Evolutionary conservation across 2,888 invertebrate genomes (phyloP), one percentile per base, ranked within the genome.

Genomic region (Trichacis sp.): DNA sequence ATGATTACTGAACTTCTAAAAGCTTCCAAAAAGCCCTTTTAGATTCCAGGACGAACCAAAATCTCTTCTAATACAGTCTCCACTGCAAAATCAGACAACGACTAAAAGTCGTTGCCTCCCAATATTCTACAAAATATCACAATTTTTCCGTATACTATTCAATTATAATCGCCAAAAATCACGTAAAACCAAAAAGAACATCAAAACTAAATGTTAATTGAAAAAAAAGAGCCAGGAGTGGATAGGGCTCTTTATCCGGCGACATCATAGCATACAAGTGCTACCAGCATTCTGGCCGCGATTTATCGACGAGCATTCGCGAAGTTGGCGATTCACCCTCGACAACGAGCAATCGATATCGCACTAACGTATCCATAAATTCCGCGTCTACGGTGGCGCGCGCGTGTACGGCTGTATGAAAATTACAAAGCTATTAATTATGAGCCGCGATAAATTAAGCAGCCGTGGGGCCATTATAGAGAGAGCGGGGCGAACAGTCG

Each of bases 371-470:
- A 68, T 65, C 65, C 68, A 68, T 68, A 68, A 65, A 68, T 65
- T 65, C 49, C 62, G 49, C 62, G 58, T 56, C 52, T 54, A 57
- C 51, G 55, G 57, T 49, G 54, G 50, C 50, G 46, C 50, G 60
- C 61, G 68, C 68, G 64, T 68, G 62, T 68, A 68, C 68, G 68
- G 62, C 64, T 62, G 80, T 82, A 83, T 83, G 83, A 84, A 83
- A 84, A 84, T 84, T 84, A 83, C 83, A 83, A 84, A 83, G 83
- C 83, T 84, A 84, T 84, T 84, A 83, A 84, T 84, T 83, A 84
- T 82, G 80, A 80, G 60, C 77, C 77, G 75, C 83, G 78, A 84
- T 84, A 84, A 84, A 84, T 84, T 83, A 83, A 83, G 81, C 81
- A 79, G 75, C 77, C 80, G 77, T 75, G 78, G 77, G 81, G 82